Evolutionary conservation across 2,888 invertebrate genomes (phyloP).

Genomic region (Heliconius sara): DNA sequence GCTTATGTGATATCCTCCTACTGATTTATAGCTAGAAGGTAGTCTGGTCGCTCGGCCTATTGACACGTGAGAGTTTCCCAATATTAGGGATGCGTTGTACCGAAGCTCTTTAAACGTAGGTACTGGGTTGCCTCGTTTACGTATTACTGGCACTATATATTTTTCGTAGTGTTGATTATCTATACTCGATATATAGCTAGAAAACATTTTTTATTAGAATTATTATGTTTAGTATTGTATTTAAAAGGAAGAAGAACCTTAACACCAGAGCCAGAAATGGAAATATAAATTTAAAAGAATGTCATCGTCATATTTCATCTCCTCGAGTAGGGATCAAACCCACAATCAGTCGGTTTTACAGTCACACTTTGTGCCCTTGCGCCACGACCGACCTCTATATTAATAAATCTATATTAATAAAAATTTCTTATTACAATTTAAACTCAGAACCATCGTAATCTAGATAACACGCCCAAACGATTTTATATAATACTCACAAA

Average conservation of each 20-base stretch:
- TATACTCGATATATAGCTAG: conserved; percentile 43
- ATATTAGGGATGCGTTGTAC: conserved; percentile 62
- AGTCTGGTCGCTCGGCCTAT: conserved; percentile 54
- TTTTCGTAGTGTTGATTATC: conserved; percentile 42
- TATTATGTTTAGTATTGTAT: neutral
- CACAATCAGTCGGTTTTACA: too few species aligned
- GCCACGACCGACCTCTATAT: too few species aligned
- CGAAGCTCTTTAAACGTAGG: conserved; percentile 28
- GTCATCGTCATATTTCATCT: too few species aligned
- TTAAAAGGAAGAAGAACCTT: neutral
- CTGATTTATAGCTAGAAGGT: conserved; percentile 62
- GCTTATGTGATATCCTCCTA: conserved; percentile 69
- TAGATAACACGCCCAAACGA: too few species aligned
- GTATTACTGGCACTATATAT: conserved; percentile 29
- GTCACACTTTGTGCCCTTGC: too few species aligned
- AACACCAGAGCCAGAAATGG: too few species aligned
- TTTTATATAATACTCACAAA: conserved; percentile 27
- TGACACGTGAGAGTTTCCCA: conserved; percentile 66
- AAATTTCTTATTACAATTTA: too few species aligned
- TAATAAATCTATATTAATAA: too few species aligned
- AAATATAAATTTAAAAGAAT: too few species aligned
- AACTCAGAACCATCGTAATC: too few species aligned
- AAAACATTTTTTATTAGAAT: conserved; percentile 40
- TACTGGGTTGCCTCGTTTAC: conserved; percentile 19
- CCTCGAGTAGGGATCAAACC: too few species aligned